Evolutionary conservation across 2,888 invertebrate genomes (phyloP).

Genomic region (Acronicta leporina): DNA sequence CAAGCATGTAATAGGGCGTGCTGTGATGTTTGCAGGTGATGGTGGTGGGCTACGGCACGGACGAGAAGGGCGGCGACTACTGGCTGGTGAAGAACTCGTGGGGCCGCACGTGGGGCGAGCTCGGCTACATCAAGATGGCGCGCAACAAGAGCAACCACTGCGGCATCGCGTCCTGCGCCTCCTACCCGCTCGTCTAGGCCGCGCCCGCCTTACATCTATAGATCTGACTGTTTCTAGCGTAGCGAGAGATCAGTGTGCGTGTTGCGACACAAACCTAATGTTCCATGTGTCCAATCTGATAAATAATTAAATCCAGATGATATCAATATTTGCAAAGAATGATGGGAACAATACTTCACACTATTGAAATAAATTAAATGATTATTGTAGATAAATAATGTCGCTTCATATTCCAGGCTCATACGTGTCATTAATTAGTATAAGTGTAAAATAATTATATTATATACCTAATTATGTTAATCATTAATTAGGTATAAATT

Average conservation of each 20-base stretch:
- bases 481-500: no score
- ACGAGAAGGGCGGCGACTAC: slow-evolving; percentile 92
- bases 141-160: slow-evolving; percentile 95
- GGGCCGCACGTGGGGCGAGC: slow-evolving; percentile 94
- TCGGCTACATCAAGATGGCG: slow-evolving; percentile 96
- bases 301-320: no score
- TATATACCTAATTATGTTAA: slow-evolving; percentile 6
- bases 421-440: slow-evolving; percentile 23
- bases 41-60: slow-evolving; percentile 94
- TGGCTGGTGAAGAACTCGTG: slow-evolving; percentile 97
- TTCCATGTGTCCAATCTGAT: no score
- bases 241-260: no score
- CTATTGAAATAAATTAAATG: slow-evolving; percentile 2
- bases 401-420: slow-evolving; percentile 5
- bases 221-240: no score
- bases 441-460: slow-evolving; percentile 44
- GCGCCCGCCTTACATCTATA: background rate
- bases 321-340: background rate
- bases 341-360: slow-evolving; percentile 12
- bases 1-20: no score
- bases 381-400: slow-evolving; percentile 2
- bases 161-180: slow-evolving; percentile 95
- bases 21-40: slow-evolving; percentile 83
- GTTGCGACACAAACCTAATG: no score
- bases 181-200: slow-evolving; percentile 94